Percentiles rank a stretch among this genome's conserved stretches.
These are phyloP conservation scores for Psilopsiagon aymara DNA, from an alignment of 2,113 vertebrate species.

Conservation along the genomic window DNA sequence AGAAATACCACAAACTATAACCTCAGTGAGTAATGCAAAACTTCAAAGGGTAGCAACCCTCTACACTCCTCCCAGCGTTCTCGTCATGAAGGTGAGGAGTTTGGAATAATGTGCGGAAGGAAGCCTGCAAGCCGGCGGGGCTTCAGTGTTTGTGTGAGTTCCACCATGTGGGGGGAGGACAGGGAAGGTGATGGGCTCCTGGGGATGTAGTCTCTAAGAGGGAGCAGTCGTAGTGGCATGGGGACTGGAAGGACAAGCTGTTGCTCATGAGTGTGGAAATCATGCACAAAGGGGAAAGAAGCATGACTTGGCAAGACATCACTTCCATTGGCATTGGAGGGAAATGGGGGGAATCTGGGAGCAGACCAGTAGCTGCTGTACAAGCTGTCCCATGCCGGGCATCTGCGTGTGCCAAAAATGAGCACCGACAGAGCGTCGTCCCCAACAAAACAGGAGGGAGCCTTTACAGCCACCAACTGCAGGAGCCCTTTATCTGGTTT, in stretches of 20 bases:
- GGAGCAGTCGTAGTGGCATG: rapidly evolving
- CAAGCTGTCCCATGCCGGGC: rapidly evolving
- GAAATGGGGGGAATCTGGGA: background rate
- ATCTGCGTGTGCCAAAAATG: background rate
- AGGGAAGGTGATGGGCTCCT: background rate
- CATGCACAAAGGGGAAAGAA: background rate
- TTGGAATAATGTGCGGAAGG: background rate
- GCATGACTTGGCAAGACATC: background rate
- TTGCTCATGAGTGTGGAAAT: background rate
- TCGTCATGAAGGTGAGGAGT: background rate
- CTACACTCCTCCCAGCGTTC: background rate
- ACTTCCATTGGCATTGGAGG: background rate
- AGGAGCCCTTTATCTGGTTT: background rate
- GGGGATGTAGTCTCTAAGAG: background rate
- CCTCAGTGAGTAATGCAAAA: background rate
- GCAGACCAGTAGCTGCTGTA: background rate
- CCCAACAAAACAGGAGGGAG: background rate
- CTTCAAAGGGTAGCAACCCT: background rate
- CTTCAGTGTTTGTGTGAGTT: background rate
- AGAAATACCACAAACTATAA: background rate
- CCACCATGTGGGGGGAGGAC: rapidly evolving
- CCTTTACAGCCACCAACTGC: background rate
- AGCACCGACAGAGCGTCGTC: background rate
- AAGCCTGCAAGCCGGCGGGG: rapidly evolving
- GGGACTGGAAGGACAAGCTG: background rate